Percentiles rank a stretch among this genome's conserved stretches.
These are phyloP conservation scores for Salticus scenicus DNA, from an alignment of 2,888 invertebrate species.

Conservation along the genomic window DNA sequence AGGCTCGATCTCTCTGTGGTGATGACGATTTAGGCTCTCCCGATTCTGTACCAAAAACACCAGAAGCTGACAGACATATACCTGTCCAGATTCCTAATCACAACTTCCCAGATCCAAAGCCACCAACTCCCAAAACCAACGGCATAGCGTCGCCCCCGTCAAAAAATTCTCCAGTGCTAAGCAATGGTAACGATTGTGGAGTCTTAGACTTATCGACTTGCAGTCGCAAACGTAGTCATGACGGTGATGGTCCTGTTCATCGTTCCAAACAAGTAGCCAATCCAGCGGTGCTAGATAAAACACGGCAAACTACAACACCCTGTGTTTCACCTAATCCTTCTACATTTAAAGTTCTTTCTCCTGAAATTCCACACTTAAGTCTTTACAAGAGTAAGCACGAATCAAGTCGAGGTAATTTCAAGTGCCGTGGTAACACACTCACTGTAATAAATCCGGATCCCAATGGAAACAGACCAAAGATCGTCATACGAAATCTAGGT, in stretches of 20 bases:
- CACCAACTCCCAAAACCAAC: constrained; percentile 22
- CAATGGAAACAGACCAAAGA: constrained; percentile 66
- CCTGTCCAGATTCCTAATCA: constrained; percentile 9
- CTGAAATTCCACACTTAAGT: constrained; percentile 50
- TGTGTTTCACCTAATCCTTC: constrained; percentile 53
- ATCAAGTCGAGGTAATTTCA: constrained; percentile 45
- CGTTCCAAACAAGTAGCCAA: constrained; percentile 65
- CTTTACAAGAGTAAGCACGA: constrained; percentile 59
- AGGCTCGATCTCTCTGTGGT: constrained; percentile 53
- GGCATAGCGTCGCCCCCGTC: constrained; percentile 1
- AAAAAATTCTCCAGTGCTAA: neutral
- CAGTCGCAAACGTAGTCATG: constrained; percentile 45
- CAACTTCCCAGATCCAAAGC: constrained; percentile 14
- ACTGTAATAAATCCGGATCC: constrained; percentile 68
- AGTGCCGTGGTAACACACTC: constrained; percentile 57
- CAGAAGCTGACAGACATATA: constrained; percentile 30
- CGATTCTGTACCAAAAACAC: constrained; percentile 39
- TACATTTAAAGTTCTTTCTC: constrained; percentile 42
- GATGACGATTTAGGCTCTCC: constrained; percentile 69
- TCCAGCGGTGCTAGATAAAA: constrained; percentile 66
- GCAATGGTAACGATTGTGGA: constrained; percentile 42
- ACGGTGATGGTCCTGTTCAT: constrained; percentile 29
- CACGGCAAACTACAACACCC: constrained; percentile 44
- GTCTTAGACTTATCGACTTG: constrained; percentile 66
- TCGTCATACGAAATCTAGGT: constrained; percentile 66